A percentile compares a stretch with the other conserved stretches of the same genome.
Evolutionary conservation across 2,113 vertebrate species (phyloP).

Genomic region (Fukomys damarensis): DNA sequence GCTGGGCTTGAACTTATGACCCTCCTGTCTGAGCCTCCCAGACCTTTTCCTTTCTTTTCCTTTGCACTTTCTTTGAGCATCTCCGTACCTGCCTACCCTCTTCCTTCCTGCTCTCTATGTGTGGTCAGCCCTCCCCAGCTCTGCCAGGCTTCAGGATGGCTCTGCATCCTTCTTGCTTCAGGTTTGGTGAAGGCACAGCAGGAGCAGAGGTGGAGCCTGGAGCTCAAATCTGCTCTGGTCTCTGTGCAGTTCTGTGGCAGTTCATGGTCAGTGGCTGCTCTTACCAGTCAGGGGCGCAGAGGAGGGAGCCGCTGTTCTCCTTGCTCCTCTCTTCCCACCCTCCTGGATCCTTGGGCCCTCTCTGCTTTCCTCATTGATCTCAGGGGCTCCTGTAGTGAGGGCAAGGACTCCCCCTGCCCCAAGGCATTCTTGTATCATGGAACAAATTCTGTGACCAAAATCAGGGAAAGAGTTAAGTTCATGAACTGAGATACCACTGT

Average conservation of each 20-base stretch:
- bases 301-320: background rate
- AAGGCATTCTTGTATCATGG: background rate
- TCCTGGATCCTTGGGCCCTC: background rate
- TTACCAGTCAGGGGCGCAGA: background rate
- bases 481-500: background rate
- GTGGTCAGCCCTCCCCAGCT: background rate
- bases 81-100: background rate
- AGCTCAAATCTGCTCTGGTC: background rate
- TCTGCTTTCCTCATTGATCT: background rate
- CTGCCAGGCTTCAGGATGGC: background rate
- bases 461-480: background rate
- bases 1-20: background rate
- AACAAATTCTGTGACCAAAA: background rate
- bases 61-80: background rate
- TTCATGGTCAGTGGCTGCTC: background rate
- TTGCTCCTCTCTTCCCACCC: background rate
- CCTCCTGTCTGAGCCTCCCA: background rate
- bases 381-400: background rate
- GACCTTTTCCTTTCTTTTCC: background rate
- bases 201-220: background rate
- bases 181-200: background rate
- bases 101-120: background rate
- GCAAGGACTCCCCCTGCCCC: background rate
- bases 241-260: background rate
- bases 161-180: background rate